Evolutionary conservation across 1,140 invertebrate species (phyloP).

Genomic region (Lordiphosa stackelbergi): DNA sequence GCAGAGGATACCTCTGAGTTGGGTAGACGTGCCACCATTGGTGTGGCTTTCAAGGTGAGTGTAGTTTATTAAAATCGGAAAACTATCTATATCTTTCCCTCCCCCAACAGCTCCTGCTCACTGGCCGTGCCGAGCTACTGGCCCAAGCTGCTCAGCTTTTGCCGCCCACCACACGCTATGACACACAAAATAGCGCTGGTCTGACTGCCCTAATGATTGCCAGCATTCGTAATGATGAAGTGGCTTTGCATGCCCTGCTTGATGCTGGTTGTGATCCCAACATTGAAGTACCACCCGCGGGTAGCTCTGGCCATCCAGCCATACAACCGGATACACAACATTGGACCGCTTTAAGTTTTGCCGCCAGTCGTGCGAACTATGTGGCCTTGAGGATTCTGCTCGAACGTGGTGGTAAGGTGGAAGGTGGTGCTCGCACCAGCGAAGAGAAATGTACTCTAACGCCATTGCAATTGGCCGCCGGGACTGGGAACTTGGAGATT

Average conservation of each 20-base stretch:
- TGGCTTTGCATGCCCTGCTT: slow-evolving; percentile 83
- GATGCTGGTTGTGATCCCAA: slow-evolving; percentile 88
- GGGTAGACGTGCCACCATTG: slow-evolving; percentile 82
- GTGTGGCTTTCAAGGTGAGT: slow-evolving; percentile 84
- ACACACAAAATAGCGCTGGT: slow-evolving; percentile 88
- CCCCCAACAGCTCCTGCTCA: slow-evolving; percentile 80
- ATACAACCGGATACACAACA: slow-evolving; percentile 86
- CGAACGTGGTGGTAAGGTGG: slow-evolving; percentile 88
- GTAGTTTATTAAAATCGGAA: background rate
- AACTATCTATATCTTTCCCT: background rate
- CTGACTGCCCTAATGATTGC: slow-evolving; percentile 90
- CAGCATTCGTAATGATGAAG: slow-evolving; percentile 87
- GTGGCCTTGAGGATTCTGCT: slow-evolving; percentile 81
- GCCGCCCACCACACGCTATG: slow-evolving; percentile 83
- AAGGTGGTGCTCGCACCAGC: slow-evolving; percentile 87
- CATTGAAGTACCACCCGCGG: slow-evolving; percentile 81
- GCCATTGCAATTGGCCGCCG: slow-evolving; percentile 90
- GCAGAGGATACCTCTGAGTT: slow-evolving; percentile 73
- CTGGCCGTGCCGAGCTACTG: slow-evolving; percentile 86
- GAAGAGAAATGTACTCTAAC: slow-evolving; percentile 92
- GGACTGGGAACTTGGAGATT: slow-evolving; percentile 88
- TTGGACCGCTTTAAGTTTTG: slow-evolving; percentile 87
- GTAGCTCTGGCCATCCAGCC: slow-evolving; percentile 73
- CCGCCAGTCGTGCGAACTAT: slow-evolving; percentile 81
- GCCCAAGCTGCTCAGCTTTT: slow-evolving; percentile 87